Conservation (phyloP, 2,888 invertebrate genomes). For the Tetropium fuscum region DNA sequence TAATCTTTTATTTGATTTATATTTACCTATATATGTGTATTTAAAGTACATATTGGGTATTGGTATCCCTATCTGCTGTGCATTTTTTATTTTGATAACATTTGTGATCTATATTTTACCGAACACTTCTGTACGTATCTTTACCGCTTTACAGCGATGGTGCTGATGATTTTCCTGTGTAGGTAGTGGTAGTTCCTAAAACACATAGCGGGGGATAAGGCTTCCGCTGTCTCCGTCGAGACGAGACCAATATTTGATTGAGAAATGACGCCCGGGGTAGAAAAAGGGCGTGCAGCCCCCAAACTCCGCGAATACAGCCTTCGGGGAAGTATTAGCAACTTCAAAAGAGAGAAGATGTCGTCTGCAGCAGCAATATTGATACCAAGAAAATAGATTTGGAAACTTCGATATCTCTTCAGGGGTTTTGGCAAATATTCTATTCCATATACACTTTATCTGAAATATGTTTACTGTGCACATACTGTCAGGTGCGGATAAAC, state of each 20-base stretch:
- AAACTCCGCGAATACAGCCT: constrained; percentile 34
- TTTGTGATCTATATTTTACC: too few species aligned
- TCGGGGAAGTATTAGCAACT: constrained; percentile 27
- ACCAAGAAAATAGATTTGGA: constrained; percentile 40
- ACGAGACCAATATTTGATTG: constrained; percentile 46
- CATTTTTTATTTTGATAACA: too few species aligned
- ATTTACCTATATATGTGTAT: too few species aligned
- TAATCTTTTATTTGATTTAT: too few species aligned
- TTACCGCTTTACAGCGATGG: neutral
- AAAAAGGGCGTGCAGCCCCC: constrained; percentile 31
- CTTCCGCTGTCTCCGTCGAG: constrained; percentile 37
- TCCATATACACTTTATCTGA: constrained; percentile 3
- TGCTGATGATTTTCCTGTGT: constrained; percentile 11
- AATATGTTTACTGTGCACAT: neutral
- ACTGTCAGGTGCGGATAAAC: neutral
- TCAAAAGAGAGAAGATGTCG: constrained; percentile 36
- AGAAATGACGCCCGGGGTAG: constrained; percentile 35
- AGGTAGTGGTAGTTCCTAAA: constrained; percentile 18
- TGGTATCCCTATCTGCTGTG: too few species aligned
- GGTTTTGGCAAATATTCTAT: constrained; percentile 13
- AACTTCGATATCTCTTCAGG: constrained; percentile 29
- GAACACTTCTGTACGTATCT: too few species aligned
- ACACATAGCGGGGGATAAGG: constrained; percentile 29
- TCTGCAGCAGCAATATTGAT: constrained; percentile 38
- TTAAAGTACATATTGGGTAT: too few species aligned